phyloP scores from a whole-genome alignment of 2,797 vertebrate species.

The Paguma larvata region DNA sequence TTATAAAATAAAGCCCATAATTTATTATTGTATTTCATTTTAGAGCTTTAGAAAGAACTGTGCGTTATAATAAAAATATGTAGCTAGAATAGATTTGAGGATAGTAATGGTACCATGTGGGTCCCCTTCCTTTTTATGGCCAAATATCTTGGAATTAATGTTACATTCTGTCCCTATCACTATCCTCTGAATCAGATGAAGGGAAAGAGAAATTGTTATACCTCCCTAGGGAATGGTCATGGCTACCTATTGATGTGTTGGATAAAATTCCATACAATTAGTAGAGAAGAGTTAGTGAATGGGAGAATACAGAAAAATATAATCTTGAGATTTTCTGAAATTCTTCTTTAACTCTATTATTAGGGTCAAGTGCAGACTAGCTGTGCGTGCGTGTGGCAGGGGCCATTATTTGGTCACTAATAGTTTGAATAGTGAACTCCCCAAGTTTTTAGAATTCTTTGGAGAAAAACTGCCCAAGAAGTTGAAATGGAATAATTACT shows the following conservation, averaged over 20 bases:
- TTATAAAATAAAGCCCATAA: not conserved
- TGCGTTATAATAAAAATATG: not conserved
- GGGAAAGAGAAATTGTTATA: slow-evolving; percentile 8
- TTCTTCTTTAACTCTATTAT: not conserved
- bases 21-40: not conserved
- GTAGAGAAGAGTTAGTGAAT: not conserved
- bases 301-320: not conserved
- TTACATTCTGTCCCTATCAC: not conserved
- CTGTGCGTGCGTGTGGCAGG: not conserved
- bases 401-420: not conserved
- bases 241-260: not conserved
- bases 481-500: not conserved
- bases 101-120: not conserved
- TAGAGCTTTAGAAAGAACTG: slow-evolving; percentile 27
- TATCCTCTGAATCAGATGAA: not conserved
- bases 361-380: not conserved
- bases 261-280: not conserved
- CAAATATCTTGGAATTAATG: not conserved
- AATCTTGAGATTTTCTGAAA: not conserved
- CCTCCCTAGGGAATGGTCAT: not conserved
- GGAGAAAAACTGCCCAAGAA: slow-evolving; percentile 14
- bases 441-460: not conserved
- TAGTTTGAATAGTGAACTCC: not conserved
- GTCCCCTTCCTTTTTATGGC: not conserved
- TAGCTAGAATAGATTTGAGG: not conserved